Evolutionary conservation across 1,140 invertebrate genomes (phyloP).

Genomic region (Formica exsecta): DNA sequence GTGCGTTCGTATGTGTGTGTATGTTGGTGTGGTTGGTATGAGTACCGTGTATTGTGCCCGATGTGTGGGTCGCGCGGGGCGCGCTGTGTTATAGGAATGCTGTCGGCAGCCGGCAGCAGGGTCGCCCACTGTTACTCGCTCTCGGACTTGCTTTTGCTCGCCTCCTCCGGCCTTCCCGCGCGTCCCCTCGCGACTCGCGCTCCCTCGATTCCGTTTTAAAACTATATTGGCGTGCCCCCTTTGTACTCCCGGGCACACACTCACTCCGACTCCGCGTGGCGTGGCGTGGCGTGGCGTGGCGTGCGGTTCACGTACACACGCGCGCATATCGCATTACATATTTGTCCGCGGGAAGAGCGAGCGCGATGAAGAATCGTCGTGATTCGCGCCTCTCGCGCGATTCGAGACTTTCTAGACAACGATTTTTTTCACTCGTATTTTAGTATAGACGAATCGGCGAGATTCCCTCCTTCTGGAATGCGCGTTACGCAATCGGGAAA

Average conservation of each 20-base stretch:
- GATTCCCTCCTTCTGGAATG: background rate
- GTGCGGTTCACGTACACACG: constrained; percentile 11
- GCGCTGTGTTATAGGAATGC: constrained; percentile 81
- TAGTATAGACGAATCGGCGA: background rate
- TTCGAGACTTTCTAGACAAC: constrained; percentile 65
- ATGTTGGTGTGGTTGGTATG: background rate
- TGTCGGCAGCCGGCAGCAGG: constrained; percentile 81
- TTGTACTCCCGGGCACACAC: constrained; percentile 72
- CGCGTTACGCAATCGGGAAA: background rate
- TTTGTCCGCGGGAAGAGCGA: constrained; percentile 72
- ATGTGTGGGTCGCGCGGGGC: constrained; percentile 75
- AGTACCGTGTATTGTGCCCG: constrained; percentile 70
- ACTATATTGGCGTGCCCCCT: constrained; percentile 77
- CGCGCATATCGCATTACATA: constrained; percentile 72
- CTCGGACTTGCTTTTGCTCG: constrained; percentile 78
- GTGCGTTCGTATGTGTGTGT: background rate
- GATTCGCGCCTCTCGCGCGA: constrained; percentile 65
- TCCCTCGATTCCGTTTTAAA: constrained; percentile 78
- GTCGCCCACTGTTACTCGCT: constrained; percentile 81
- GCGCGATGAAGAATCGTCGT: constrained; percentile 64
- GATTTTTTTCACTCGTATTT: constrained; percentile 36
- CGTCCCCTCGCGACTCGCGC: constrained; percentile 51
- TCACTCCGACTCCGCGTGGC: background rate
- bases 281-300: background rate
- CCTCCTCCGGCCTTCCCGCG: constrained; percentile 71